Evolutionary conservation across 2,113 vertebrate genomes (phyloP).

Genomic region (Epinephelus lanceolatus): DNA sequence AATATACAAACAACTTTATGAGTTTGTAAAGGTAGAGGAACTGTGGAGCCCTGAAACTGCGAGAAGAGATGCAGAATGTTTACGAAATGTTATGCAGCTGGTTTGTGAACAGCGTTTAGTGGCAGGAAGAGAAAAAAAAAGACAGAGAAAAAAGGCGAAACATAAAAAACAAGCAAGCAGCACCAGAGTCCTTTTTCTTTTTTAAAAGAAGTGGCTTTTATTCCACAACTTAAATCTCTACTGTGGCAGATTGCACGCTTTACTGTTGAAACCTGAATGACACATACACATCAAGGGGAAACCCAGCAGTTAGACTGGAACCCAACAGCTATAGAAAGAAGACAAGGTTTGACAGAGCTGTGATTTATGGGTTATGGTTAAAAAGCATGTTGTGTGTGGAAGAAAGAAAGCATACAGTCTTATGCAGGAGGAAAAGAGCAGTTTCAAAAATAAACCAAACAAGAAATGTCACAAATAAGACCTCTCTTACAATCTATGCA

Average conservation of each 20-base stretch:
- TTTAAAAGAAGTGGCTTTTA: slow-evolving; percentile 77
- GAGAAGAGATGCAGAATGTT: slow-evolving; percentile 53
- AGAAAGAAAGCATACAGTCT: slow-evolving; percentile 39
- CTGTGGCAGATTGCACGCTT: slow-evolving; percentile 69
- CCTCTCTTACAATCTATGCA: slow-evolving; percentile 50
- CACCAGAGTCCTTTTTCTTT: slow-evolving; percentile 61
- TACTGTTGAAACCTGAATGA: slow-evolving; percentile 51
- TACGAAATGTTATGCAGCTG: slow-evolving; percentile 52
- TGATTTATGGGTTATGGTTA: slow-evolving; percentile 66
- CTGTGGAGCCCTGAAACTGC: slow-evolving; percentile 51
- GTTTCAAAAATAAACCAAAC: slow-evolving; percentile 33
- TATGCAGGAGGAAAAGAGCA: slow-evolving; percentile 13
- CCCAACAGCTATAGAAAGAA: slow-evolving; percentile 58
- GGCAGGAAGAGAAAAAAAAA: slow-evolving; percentile 62
- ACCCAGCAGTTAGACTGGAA: slow-evolving; percentile 43
- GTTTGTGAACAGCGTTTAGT: slow-evolving; percentile 55
- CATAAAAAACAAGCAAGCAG: slow-evolving; percentile 77
- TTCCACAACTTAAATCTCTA: slow-evolving; percentile 79
- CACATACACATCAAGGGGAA: slow-evolving; percentile 58
- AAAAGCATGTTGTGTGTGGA: slow-evolving; percentile 30
- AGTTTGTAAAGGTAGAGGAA: neutral
- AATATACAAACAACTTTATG: neutral
- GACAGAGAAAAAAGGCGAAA: slow-evolving; percentile 53
- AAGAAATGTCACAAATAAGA: slow-evolving; percentile 47
- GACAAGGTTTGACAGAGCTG: slow-evolving; percentile 62